A percentile compares a stretch with the other conserved stretches of the same genome.
Evolutionary conservation across 2,797 vertebrate species (phyloP).

Genomic region (Tokudaia muenninki): DNA sequence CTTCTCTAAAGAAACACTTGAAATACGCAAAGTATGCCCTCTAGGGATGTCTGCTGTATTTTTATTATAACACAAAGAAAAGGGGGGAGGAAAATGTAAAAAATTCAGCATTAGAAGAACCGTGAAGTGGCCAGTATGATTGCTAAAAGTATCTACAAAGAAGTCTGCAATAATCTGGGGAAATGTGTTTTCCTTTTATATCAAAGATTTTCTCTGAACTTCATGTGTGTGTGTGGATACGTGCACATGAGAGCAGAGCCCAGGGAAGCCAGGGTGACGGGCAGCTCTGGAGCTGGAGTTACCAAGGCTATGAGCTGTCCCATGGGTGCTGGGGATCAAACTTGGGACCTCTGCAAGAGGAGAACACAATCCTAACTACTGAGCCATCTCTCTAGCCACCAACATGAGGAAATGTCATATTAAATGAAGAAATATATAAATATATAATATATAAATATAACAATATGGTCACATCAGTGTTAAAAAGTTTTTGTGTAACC

Average conservation of each 20-base stretch:
- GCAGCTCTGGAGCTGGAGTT: not conserved
- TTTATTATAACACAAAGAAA: constrained; percentile 24
- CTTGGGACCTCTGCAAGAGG: not conserved
- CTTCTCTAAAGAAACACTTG: constrained; percentile 7
- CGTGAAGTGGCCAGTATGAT: not conserved
- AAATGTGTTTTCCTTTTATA: not conserved
- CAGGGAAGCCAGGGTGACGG: not conserved
- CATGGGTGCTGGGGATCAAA: not conserved
- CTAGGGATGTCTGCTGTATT: not conserved
- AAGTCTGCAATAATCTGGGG: constrained; percentile 32
- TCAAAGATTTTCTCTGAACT: not conserved
- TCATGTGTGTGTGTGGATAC: not conserved
- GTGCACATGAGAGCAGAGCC: not conserved
- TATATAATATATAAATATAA: not conserved
- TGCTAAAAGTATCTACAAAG: constrained; percentile 47
- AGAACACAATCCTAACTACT: not conserved
- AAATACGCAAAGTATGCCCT: constrained; percentile 6
- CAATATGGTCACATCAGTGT: not conserved
- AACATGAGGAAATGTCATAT: not conserved
- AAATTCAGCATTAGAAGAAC: not conserved
- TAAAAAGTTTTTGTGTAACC: constrained; percentile 18
- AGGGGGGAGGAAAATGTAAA: not conserved
- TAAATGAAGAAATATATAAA: constrained; percentile 59
- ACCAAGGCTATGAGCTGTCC: not conserved
- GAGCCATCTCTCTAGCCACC: not conserved